These are phyloP conservation scores for Xenopus borealis DNA, from an alignment of 2,113 vertebrate genomes.

Conservation along the genomic window DNA sequence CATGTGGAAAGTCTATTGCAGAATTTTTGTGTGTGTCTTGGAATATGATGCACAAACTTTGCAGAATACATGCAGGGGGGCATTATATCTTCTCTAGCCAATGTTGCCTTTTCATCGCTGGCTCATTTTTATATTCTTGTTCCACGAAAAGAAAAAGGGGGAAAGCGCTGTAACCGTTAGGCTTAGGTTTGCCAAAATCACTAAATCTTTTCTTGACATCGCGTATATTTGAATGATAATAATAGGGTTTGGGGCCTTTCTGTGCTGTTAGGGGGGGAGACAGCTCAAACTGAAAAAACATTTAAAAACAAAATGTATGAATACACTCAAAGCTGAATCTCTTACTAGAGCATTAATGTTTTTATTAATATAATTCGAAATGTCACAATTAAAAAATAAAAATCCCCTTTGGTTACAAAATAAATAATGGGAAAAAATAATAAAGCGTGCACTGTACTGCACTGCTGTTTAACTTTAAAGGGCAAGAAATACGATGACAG, in stretches of 20 bases:
- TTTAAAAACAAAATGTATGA: no score
- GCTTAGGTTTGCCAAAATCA: constrained; percentile 32
- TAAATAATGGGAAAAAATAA: no score
- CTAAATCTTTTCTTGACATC: constrained; percentile 41
- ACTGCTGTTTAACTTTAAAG: no score
- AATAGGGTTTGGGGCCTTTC: constrained; percentile 30
- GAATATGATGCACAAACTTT: constrained; percentile 27
- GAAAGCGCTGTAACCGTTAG: constrained; percentile 12
- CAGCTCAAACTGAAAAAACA: not conserved
- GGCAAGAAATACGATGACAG: no score
- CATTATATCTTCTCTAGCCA: constrained; percentile 5
- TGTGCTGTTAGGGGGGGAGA: constrained; percentile 1
- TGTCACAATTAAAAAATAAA: no score
- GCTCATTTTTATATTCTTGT: constrained; percentile 19
- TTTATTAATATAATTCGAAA: no score
- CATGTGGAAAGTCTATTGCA: constrained; percentile 15
- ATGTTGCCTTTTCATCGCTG: constrained; percentile 1
- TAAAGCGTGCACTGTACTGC: no score
- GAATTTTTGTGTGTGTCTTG: constrained; percentile 5
- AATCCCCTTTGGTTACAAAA: no score
- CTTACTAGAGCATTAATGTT: no score
- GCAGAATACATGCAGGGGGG: constrained; percentile 10
- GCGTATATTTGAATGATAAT: constrained; percentile 38
- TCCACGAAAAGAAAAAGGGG: not conserved
- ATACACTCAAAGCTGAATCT: no score